Evolutionary conservation across 2,113 vertebrate species (phyloP), one percentile per base, ranked within the genome.

Genomic region (Reinhardtius hippoglossoides): DNA sequence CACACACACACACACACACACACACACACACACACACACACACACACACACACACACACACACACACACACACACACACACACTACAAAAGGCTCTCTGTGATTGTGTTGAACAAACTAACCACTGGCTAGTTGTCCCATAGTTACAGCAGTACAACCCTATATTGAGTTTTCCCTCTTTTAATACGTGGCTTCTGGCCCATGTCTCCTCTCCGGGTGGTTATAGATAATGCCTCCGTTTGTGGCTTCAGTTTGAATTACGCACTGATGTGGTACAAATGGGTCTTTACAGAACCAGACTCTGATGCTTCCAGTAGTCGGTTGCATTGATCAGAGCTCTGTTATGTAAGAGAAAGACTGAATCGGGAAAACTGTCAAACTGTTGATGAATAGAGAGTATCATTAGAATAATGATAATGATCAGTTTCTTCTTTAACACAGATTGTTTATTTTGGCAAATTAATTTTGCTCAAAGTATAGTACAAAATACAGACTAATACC

Each of bases 221-320:
- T 71, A 52, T 60, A 62, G 52, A 72, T 64, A 37, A 77, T 2
- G 63, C 23, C 55, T 71, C 57, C 31, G 10, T 72, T 35, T 50
- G 24, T 24, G 35, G 70, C 62, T 16, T n/a, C 65, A 59, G 18
- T 69, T 24, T 84, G 67, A 67, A 56, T 67, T 72, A 69, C 78
- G 70, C 66, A 74, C 52, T 44, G 18, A 62, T 77, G 23, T 71
- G 23, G 68, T 79, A 23, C 56, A 71, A 67, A 81, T 56, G 56
- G 46, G 2, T n/a, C 21, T 31, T 56, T 14, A 50, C 15, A 80
- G 59, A 79, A 42, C 21, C 79, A 59, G 23, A 60, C 26, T 9
- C 65, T 27, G 24, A 66, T 14, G 27, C 31, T 1, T 18, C 0
- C 16, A 21, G 26, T 56, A 15, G 21, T 12, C 35, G 15, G 21